phyloP scores from a whole-genome alignment of 2,797 vertebrate species.

The Onychomys torridus region DNA sequence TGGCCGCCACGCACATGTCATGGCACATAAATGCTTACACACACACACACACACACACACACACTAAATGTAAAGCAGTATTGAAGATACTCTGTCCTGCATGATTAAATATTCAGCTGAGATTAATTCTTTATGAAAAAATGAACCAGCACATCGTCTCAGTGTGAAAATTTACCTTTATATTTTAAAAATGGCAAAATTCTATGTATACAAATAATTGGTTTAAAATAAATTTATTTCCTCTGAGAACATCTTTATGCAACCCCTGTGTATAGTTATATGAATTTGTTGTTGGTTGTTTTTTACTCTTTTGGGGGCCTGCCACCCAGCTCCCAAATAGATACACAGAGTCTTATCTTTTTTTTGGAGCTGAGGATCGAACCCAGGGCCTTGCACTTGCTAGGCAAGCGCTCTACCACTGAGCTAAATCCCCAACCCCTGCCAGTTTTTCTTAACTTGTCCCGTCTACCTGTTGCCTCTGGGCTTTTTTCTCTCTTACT shows the following conservation, averaged over 20 bases:
- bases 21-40: not conserved
- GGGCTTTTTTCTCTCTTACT: too few relatives aligned
- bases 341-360: too few relatives aligned
- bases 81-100: not conserved
- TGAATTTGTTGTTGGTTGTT: not conserved
- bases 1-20: not conserved
- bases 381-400: too few relatives aligned
- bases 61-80: not conserved
- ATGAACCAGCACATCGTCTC: not conserved
- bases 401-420: too few relatives aligned
- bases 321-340: too few relatives aligned
- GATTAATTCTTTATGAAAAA: not conserved
- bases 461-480: too few relatives aligned
- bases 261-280: not conserved
- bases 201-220: not conserved
- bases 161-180: not conserved
- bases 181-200: not conserved
- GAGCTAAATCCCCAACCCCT: too few relatives aligned
- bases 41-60: too few relatives aligned
- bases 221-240: not conserved
- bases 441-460: too few relatives aligned
- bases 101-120: not conserved
- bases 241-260: not conserved
- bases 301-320: too few relatives aligned
- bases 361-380: too few relatives aligned